Conservation (phyloP, 1,140 invertebrate genomes). For the Heliothis virescens region DNA sequence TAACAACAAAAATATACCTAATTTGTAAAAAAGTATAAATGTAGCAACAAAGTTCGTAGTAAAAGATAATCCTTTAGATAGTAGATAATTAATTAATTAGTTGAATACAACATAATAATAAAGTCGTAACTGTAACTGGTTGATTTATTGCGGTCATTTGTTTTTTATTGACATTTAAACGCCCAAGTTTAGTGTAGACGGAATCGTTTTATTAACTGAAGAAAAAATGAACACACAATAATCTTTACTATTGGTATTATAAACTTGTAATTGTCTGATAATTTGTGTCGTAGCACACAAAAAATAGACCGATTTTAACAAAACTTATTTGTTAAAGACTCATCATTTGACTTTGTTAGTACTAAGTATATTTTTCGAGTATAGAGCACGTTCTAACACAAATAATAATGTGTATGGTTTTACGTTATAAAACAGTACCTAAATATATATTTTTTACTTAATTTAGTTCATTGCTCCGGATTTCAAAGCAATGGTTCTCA, state of each 20-base stretch:
- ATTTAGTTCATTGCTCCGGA: not conserved
- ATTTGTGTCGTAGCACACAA: no score
- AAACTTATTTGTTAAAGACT: no score
- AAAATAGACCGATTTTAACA: no score
- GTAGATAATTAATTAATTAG: conserved; percentile 28
- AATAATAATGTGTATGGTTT: no score
- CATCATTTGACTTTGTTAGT: no score
- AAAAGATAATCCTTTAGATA: not conserved
- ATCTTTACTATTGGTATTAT: not conserved
- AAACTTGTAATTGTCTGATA: no score
- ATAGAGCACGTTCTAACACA: no score
- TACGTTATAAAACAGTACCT: not conserved
- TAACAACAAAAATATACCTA: not conserved
- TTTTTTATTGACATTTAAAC: conserved; percentile 31
- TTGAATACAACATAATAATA: conserved; percentile 23
- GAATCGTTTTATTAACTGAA: not conserved
- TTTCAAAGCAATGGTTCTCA: not conserved
- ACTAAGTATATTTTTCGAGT: no score
- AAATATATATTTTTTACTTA: not conserved
- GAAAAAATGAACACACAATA: not conserved
- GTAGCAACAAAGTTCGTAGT: not conserved
- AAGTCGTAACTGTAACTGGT: conserved; percentile 16
- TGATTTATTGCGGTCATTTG: conserved; percentile 13
- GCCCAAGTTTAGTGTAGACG: not conserved
- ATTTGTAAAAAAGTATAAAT: conserved; percentile 25